Evolutionary conservation across 1,140 invertebrate genomes (phyloP).

Genomic region (Magallana angulata): DNA sequence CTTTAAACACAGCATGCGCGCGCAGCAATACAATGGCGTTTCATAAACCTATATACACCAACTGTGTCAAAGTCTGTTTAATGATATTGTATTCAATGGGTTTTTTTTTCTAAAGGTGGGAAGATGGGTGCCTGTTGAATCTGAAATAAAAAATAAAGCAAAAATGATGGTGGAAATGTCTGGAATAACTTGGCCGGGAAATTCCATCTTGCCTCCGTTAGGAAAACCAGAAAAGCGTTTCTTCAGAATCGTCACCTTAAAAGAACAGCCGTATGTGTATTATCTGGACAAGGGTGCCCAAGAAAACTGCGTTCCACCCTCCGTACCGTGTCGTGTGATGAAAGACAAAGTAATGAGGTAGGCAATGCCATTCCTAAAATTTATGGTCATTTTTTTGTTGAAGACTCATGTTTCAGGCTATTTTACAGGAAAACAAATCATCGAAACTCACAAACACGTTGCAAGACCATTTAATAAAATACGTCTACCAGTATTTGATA

Average conservation of each 20-base stretch:
- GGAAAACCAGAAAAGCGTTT: conserved; percentile 98
- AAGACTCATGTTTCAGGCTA: no score
- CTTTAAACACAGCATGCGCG: no score
- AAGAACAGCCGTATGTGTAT: conserved; percentile 95
- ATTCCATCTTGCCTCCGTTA: conserved; percentile 95
- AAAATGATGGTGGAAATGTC: conserved; percentile 89
- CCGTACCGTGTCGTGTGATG: conserved; percentile 60
- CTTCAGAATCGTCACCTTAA: conserved; percentile 95
- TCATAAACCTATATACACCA: neutral
- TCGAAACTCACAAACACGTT: no score
- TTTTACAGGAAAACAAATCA: no score
- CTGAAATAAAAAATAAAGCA: conserved; percentile 81
- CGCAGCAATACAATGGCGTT: neutral
- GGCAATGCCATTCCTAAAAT: no score
- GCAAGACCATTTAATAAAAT: no score
- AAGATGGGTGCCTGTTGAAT: conserved; percentile 85
- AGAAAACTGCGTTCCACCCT: conserved; percentile 63
- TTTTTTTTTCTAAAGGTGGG: conserved; percentile 85
- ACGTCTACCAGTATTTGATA: no score
- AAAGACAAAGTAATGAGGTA: conserved; percentile 49
- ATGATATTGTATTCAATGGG: neutral
- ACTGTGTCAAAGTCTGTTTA: neutral
- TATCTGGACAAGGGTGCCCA: conserved; percentile 65
- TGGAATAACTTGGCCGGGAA: conserved; percentile 98
- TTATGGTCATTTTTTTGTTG: no score